A percentile compares a stretch with the other conserved stretches of the same genome.
These are phyloP conservation scores for Heterodera carotae DNA, from an alignment of 1,140 invertebrate genomes.

Conservation along the genomic window DNA sequence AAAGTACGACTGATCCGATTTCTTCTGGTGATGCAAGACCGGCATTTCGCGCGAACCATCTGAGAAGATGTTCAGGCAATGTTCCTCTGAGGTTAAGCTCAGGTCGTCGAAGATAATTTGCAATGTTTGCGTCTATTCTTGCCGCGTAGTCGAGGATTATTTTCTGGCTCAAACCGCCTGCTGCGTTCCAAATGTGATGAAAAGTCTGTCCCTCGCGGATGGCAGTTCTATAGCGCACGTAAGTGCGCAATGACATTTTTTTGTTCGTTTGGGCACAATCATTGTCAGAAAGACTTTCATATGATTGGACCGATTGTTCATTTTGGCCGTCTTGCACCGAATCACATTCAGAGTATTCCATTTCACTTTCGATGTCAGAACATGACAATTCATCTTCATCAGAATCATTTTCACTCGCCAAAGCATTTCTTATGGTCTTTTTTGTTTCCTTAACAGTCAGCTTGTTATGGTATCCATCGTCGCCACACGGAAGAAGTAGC, in stretches of 20 bases:
- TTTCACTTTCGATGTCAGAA: neutral
- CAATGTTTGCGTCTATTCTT: neutral
- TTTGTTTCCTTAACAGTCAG: neutral
- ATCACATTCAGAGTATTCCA: neutral
- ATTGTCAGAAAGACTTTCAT: neutral
- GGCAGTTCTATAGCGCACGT: neutral
- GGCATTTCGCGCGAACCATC: neutral
- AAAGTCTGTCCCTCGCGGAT: neutral
- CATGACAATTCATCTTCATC: neutral
- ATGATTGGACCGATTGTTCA: neutral
- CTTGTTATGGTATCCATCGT: slow-evolving; percentile 13
- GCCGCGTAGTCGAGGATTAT: slow-evolving; percentile 9
- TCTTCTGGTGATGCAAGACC: neutral
- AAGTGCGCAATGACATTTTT: neutral
- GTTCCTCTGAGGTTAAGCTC: slow-evolving; percentile 1
- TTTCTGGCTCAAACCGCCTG: neutral
- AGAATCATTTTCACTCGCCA: neutral
- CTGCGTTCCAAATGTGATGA: slow-evolving; percentile 10
- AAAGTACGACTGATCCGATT: neutral
- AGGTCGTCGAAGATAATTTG: neutral
- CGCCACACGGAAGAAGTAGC: neutral
- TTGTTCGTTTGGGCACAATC: neutral
- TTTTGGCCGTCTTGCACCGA: neutral
- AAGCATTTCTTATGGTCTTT: neutral
- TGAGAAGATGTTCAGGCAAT: neutral